Percentiles rank a stretch among this genome's conserved stretches.
phyloP scores from a whole-genome alignment of 1,140 invertebrate genomes.

The Drosophila chauvacae region DNA sequence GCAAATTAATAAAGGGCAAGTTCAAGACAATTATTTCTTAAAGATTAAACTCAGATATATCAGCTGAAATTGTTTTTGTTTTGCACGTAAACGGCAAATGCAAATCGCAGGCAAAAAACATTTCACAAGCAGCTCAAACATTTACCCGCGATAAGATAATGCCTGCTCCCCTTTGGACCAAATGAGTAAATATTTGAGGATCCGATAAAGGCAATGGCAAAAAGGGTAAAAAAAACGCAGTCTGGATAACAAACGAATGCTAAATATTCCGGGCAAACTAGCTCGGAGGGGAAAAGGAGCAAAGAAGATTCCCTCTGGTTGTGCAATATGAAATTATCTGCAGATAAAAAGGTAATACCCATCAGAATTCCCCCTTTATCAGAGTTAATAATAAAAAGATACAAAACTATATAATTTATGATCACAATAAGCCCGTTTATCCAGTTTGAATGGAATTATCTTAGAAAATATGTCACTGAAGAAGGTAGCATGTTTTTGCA shows the following conservation, averaged over 20 bases:
- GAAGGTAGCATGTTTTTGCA: too few relatives aligned
- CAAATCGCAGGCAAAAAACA: conserved; percentile 6
- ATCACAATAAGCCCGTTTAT: neutral
- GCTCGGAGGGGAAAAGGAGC: too few relatives aligned
- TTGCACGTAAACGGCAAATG: conserved; percentile 15
- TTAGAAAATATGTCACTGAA: neutral
- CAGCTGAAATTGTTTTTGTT: neutral
- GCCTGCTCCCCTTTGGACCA: neutral
- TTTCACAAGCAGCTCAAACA: conserved; percentile 32
- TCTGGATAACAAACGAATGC: conserved; percentile 25
- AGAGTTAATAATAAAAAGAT: neutral
- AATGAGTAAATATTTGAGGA: conserved; percentile 29
- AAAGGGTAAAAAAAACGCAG: neutral
- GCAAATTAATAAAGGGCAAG: neutral
- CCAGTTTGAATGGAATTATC: neutral
- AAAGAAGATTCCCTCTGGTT: neutral
- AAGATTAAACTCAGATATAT: neutral
- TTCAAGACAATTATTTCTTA: neutral
- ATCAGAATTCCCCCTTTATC: too few relatives aligned
- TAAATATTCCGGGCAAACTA: neutral
- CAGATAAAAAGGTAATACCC: neutral
- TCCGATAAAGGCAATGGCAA: conserved; percentile 22
- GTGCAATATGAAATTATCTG: neutral
- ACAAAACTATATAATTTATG: neutral
- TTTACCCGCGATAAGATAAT: conserved; percentile 43